Evolutionary conservation across 2,888 invertebrate genomes (phyloP).

Genomic region (Marasmarcha lunaedactyla): DNA sequence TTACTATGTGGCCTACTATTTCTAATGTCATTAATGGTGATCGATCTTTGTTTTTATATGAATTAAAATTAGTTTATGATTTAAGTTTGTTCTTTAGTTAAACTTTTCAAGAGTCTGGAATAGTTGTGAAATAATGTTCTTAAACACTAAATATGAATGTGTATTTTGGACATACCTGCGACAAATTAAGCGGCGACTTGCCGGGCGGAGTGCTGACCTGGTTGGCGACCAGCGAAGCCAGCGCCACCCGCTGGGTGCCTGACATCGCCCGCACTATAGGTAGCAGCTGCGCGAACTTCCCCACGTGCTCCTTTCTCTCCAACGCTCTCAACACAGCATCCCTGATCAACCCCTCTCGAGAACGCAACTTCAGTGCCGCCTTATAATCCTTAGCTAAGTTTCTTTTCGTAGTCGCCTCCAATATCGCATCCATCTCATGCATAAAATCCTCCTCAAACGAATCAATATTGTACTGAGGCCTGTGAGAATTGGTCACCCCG

Average conservation of each 20-base stretch:
- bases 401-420: conserved; percentile 24
- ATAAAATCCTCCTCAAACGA: conserved; percentile 34
- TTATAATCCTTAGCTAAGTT: conserved; percentile 36
- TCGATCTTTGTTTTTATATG: too few relatives aligned
- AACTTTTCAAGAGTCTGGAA: too few relatives aligned
- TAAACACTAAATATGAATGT: too few relatives aligned
- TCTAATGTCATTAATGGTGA: too few relatives aligned
- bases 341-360: conserved; percentile 60
- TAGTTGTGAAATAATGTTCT: too few relatives aligned
- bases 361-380: conserved; percentile 30
- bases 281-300: conserved; percentile 72
- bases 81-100: too few relatives aligned
- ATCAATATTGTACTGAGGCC: conserved; percentile 57
- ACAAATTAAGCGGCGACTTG: conserved; percentile 58
- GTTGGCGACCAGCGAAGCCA: conserved; percentile 73
- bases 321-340: conserved; percentile 68
- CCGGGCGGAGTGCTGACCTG: conserved; percentile 71
- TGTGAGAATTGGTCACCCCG: conserved; percentile 55
- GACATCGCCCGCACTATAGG: conserved; percentile 75
- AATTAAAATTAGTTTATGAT: too few relatives aligned
- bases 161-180: conserved; percentile 15
- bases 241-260: conserved; percentile 70
- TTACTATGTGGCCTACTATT: too few relatives aligned
- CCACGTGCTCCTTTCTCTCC: conserved; percentile 68
- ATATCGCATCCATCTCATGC: conserved; percentile 32